Base-by-base conservation (phyloP, 2,113 vertebrate genomes). In the Crotalus horridus region DNA sequence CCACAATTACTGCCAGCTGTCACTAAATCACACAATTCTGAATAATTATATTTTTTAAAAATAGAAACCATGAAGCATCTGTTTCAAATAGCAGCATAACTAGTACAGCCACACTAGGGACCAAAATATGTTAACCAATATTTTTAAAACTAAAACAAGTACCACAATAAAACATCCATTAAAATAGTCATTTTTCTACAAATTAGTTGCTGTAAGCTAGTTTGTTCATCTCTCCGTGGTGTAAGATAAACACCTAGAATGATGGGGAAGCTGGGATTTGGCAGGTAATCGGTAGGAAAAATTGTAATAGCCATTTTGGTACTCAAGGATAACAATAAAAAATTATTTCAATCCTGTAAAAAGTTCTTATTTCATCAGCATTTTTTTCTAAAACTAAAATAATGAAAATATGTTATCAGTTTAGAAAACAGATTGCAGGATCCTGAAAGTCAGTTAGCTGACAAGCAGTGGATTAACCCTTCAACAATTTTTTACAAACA, bases 31-130 rank as follows among this genome's bases (percentile, higher is more conserved):
- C 33, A 81, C 74, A 81, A 81, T 21, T 81, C 33, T 81, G 74
- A 81, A 81, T 43, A 39, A 39, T 81, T 81, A 21, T 23, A 39
- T 87, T 87, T 87, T 53, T 12, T 6, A 23, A 87, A 59, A n/a
- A 61, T 8, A 3, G 3, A 54, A 53, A n/a, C 10, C 56, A 61
- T 53, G 6, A 6, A 87, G 24, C 24, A 61, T 87, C 33, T 87
- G 46, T 87, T 91, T 91, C 85, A 87, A 53, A 91, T 87, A 43
- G n/a, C 20, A 87, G 39, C 51, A 91, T 51, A 64, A 87, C 33
- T 26, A 87, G 29, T 87, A 61, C 24, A 64, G 17, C n/a, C 15
- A 29, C 46, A 87, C 20, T 51, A 91, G 21, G 61, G 87, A 12
- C 24, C 43, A 48, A 87, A 53, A 89, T 39, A 39, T 33, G 17